Evolutionary conservation across 35 echinoderm and acorn worm genomes (phyloP).

Genomic region (Amphiura filiformis): DNA sequence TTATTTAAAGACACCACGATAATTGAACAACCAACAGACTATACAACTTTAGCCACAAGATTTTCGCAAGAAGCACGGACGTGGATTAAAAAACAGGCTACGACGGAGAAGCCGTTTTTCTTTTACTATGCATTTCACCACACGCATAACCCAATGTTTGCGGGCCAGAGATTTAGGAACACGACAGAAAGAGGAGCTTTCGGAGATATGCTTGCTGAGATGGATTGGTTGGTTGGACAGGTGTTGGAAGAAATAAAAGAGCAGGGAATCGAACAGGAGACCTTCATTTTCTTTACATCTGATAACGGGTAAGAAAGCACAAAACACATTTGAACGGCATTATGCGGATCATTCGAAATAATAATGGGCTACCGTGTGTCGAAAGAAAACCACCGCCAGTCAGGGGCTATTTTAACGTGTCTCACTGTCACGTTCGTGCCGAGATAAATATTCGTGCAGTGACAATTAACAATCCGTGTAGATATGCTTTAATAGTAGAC

Average conservation of each 20-base stretch:
- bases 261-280: slow-evolving; percentile 57
- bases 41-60: slow-evolving; percentile 35
- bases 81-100: slow-evolving; percentile 33
- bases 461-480: too few species aligned
- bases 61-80: slow-evolving; percentile 34
- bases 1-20: slow-evolving; percentile 57
- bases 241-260: slow-evolving; percentile 49
- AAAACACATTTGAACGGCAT: slow-evolving; percentile 46
- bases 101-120: slow-evolving; percentile 52
- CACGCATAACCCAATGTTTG: slow-evolving; percentile 60
- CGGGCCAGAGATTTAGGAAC: slow-evolving; percentile 64
- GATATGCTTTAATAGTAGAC: too few species aligned
- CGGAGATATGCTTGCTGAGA: slow-evolving; percentile 61
- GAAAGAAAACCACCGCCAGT: slow-evolving; percentile 38
- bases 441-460: too few species aligned
- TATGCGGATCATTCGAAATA: slow-evolving; percentile 43
- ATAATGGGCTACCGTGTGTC: slow-evolving; percentile 43
- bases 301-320: slow-evolving; percentile 82
- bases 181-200: too few species aligned
- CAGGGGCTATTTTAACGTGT: too few species aligned
- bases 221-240: slow-evolving; percentile 74
- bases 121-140: slow-evolving; percentile 78
- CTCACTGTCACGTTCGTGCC: too few species aligned
- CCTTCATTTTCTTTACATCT: slow-evolving; percentile 83
- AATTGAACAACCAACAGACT: slow-evolving; percentile 59